A percentile compares a stretch with the other conserved stretches of the same genome.
Conservation (phyloP, 2,113 vertebrate species). For the Toxostoma redivivum region DNA sequence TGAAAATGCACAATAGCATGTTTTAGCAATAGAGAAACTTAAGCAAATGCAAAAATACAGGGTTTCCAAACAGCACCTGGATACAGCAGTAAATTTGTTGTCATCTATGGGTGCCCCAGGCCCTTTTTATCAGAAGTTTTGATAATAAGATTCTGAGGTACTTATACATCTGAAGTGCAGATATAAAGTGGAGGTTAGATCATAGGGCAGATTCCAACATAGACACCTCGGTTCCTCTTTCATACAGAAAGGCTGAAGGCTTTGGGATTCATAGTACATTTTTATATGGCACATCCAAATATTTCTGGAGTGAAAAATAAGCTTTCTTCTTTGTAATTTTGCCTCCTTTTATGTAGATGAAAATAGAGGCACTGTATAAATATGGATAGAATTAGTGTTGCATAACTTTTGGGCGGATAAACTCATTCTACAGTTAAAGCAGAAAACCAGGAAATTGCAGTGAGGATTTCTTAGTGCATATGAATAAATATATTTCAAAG, state of each 20-base stretch:
- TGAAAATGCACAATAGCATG: neutral
- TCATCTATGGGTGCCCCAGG: too few species aligned
- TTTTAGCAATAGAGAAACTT: neutral
- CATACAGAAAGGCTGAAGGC: neutral
- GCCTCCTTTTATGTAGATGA: neutral
- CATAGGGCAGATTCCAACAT: neutral
- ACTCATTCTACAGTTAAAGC: neutral
- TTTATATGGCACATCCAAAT: neutral
- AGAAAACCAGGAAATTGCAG: neutral
- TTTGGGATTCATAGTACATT: neutral
- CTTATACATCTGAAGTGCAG: neutral
- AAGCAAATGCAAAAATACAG: neutral
- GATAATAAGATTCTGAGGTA: neutral
- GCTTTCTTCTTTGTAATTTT: neutral
- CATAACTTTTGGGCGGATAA: neutral
- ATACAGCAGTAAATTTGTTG: neutral
- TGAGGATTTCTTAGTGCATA: neutral
- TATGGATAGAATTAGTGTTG: neutral
- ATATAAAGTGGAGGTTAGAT: neutral
- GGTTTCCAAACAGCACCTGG: neutral
- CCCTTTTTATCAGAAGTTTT: neutral
- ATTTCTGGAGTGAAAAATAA: neutral
- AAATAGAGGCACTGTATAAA: neutral
- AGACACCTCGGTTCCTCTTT: neutral
- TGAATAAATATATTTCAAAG: neutral